Evolutionary conservation across 2,113 vertebrate genomes (phyloP).

Genomic region (Paramormyrops kingsleyae): DNA sequence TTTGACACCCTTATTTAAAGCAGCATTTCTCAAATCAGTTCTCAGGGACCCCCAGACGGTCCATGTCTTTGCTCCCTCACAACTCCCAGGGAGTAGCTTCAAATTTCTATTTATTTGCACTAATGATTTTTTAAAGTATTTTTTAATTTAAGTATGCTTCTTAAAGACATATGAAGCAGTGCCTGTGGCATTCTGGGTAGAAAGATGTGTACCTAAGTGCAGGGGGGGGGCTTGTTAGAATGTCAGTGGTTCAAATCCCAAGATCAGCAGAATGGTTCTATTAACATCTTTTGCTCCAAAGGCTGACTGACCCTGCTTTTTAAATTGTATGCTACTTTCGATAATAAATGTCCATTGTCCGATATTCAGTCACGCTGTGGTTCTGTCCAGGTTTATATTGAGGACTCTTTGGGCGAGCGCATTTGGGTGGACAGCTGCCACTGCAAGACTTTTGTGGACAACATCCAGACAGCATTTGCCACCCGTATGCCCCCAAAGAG

Average conservation of each 20-base stretch:
- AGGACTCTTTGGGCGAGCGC: constrained; percentile 90
- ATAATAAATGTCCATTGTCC: neutral
- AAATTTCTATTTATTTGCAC: neutral
- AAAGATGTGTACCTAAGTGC: neutral
- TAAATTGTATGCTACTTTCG: neutral
- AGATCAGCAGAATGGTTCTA: neutral
- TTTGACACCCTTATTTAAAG: neutral
- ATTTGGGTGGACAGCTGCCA: constrained; percentile 98
- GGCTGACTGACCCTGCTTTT: neutral
- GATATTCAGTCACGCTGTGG: neutral
- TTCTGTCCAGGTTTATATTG: constrained; percentile 83
- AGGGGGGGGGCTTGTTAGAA: neutral
- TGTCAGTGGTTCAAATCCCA: neutral
- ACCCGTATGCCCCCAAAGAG: constrained; percentile 94
- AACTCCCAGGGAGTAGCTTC: neutral
- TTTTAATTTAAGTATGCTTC: neutral
- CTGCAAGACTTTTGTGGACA: constrained; percentile 93
- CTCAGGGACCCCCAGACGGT: neutral
- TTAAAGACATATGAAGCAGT: neutral
- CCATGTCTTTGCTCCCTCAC: no score
- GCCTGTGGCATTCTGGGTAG: neutral
- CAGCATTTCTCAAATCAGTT: neutral
- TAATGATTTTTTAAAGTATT: neutral
- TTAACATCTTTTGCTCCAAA: neutral
- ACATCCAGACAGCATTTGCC: constrained; percentile 92